Evolutionary conservation across 2,888 invertebrate species (phyloP).

Genomic region (Pristionchus entomophagus): DNA sequence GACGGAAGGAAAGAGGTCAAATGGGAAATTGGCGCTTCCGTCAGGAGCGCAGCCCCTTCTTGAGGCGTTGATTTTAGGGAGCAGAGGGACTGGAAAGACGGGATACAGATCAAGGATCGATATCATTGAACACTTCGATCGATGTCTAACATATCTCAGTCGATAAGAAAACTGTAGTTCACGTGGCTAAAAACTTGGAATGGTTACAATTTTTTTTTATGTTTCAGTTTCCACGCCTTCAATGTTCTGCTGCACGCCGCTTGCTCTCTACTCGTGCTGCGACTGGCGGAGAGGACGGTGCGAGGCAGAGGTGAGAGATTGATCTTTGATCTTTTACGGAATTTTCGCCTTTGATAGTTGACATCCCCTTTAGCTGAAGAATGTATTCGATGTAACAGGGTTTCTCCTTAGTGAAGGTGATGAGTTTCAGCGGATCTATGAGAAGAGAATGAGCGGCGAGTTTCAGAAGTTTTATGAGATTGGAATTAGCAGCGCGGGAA

Average conservation of each 20-base stretch:
- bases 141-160: background rate
- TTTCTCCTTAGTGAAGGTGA: background rate
- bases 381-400: too few species aligned
- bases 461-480: too few species aligned
- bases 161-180: too few species aligned
- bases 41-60: background rate
- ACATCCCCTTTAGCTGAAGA: background rate
- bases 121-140: too few species aligned
- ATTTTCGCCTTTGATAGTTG: background rate
- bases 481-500: too few species aligned
- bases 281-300: constrained; percentile 81
- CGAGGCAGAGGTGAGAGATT: constrained; percentile 6
- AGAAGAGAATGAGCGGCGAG: too few species aligned
- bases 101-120: too few species aligned
- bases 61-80: constrained; percentile 40
- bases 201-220: background rate
- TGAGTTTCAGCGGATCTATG: too few species aligned
- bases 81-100: too few species aligned
- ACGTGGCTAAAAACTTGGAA: too few species aligned
- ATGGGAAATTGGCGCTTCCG: constrained; percentile 28
- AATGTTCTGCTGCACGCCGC: constrained; percentile 90
- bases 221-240: constrained; percentile 86
- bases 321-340: constrained; percentile 82
- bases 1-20: too few species aligned
- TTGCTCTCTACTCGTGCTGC: constrained; percentile 88